phyloP scores from a whole-genome alignment of 2,888 invertebrate species.

The Lasiommata megera region DNA sequence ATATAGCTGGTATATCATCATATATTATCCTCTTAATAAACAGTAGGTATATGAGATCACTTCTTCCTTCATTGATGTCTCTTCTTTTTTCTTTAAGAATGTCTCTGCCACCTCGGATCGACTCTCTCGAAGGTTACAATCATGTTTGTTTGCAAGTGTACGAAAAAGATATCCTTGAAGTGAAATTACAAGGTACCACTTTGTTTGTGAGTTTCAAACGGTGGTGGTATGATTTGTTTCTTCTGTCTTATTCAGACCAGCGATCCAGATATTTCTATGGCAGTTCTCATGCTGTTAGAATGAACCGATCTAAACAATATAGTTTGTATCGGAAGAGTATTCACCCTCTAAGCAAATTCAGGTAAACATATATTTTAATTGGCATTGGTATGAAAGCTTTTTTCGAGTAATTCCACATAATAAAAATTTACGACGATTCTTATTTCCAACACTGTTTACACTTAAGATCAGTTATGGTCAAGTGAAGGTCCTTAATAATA shows the following conservation, averaged over 20 bases:
- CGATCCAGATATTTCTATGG: constrained; percentile 40
- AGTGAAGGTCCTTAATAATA: no score
- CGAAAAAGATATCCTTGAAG: constrained; percentile 44
- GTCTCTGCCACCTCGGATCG: background rate
- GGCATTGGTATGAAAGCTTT: background rate
- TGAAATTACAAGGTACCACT: constrained; percentile 37
- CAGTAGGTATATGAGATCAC: no score
- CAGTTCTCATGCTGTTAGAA: constrained; percentile 43
- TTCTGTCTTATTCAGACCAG: constrained; percentile 41
- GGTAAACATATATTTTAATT: constrained; percentile 27
- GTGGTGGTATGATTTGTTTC: constrained; percentile 46
- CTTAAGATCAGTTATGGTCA: no score
- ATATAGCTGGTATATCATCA: no score
- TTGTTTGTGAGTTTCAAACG: constrained; percentile 31
- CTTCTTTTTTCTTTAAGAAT: background rate
- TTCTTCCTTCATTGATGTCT: no score
- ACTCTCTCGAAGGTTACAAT: constrained; percentile 35
- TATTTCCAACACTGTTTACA: no score
- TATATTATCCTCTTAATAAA: no score
- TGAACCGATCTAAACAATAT: constrained; percentile 43
- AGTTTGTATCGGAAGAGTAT: constrained; percentile 38
- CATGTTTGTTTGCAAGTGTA: constrained; percentile 42
- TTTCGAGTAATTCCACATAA: no score
- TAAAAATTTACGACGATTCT: no score
- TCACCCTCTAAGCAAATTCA: constrained; percentile 48